Conservation (phyloP, 2,113 vertebrate species). For the Syrmaticus mikado region DNA sequence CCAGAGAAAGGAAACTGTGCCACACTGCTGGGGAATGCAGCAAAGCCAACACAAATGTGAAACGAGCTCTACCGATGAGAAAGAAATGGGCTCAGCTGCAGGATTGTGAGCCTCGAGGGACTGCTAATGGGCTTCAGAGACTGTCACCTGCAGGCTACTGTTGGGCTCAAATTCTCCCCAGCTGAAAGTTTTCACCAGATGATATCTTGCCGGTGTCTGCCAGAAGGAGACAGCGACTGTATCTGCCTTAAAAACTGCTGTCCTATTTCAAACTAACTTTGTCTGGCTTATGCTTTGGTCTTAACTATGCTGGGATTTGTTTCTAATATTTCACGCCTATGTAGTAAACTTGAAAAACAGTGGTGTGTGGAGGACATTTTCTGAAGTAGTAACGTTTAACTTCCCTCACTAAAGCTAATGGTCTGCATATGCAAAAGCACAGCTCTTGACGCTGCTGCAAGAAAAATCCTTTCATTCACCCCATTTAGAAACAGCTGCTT, state of each 20-base stretch:
- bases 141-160: conserved; percentile 51
- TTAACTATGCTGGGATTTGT: rapidly evolving
- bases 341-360: not conserved
- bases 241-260: not conserved
- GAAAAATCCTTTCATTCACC: not conserved
- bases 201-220: not conserved
- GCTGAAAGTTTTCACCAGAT: conserved; percentile 29
- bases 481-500: not conserved
- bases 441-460: not conserved
- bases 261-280: not conserved
- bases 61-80: not conserved
- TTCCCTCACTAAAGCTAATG: not conserved
- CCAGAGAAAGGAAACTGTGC: not conserved
- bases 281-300: not conserved
- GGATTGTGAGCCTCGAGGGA: not conserved
- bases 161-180: conserved; percentile 33
- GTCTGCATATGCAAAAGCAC: not conserved
- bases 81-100: conserved; percentile 51
- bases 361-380: not conserved
- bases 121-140: conserved; percentile 51
- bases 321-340: not conserved
- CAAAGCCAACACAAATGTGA: not conserved
- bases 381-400: not conserved
- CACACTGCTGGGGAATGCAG: not conserved
- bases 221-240: not conserved